These are phyloP conservation scores for Nephotettix cincticeps DNA, from an alignment of 1,140 invertebrate species.

Conservation along the genomic window DNA sequence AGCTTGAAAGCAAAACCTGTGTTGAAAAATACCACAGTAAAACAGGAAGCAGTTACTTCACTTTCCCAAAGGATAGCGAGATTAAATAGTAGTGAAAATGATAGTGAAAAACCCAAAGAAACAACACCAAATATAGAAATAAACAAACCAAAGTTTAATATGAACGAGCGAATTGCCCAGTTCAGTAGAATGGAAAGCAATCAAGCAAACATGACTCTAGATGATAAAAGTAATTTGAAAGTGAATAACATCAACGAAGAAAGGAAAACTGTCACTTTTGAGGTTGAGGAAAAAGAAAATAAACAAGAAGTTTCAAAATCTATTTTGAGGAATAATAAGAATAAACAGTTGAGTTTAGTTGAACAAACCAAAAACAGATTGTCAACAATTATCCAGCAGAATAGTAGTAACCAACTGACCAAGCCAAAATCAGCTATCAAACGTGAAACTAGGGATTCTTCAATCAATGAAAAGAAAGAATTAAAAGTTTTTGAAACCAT, in stretches of 20 bases:
- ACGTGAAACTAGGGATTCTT: neutral
- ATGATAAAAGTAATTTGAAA: neutral
- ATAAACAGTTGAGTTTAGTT: neutral
- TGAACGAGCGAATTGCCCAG: constrained; percentile 1
- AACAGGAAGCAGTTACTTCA: neutral
- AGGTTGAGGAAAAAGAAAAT: neutral
- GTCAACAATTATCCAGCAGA: neutral
- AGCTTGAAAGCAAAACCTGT: constrained; percentile 20
- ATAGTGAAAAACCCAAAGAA: neutral
- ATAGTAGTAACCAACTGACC: neutral
- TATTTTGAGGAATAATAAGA: neutral
- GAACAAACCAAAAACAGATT: constrained; percentile 15
- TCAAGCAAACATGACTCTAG: neutral
- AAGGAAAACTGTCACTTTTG: neutral
- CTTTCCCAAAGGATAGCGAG: constrained; percentile 3
- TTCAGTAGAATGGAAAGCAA: neutral
- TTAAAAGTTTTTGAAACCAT: neutral
- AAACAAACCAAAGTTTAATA: neutral
- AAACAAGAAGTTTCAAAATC: constrained; percentile 4
- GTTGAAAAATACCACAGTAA: neutral
- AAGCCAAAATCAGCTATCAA: neutral
- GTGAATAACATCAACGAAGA: neutral
- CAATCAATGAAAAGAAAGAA: neutral
- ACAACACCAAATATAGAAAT: neutral
- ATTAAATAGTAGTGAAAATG: neutral